Conservation (phyloP, 2,888 invertebrate genomes). For the Chrysolina haemoptera region DNA sequence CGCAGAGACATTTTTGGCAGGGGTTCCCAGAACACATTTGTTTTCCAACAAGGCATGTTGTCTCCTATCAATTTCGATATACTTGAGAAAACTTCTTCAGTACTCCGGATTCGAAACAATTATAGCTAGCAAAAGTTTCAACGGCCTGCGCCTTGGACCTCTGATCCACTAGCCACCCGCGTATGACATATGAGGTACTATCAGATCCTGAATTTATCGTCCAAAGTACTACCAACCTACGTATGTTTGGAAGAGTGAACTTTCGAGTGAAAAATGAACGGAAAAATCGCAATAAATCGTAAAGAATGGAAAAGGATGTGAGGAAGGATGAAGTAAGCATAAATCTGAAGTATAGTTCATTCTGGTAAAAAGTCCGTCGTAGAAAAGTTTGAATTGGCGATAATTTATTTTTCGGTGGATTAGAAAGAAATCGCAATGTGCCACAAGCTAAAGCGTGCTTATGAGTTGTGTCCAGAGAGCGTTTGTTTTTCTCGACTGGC, state of each 20-base stretch:
- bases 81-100: no score
- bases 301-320: constrained; percentile 29
- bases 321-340: constrained; percentile 38
- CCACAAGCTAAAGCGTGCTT: constrained; percentile 64
- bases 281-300: constrained; percentile 21
- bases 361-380: constrained; percentile 59
- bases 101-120: no score
- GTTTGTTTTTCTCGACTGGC: constrained; percentile 65
- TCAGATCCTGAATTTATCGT: no score
- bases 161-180: no score
- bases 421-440: constrained; percentile 62
- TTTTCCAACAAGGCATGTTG: no score
- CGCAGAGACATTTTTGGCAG: no score
- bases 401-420: constrained; percentile 64
- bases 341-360: constrained; percentile 46
- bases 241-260: background rate
- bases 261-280: background rate
- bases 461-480: constrained; percentile 65
- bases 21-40: no score
- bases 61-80: no score
- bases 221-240: background rate
- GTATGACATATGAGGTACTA: no score
- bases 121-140: no score
- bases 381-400: constrained; percentile 66
- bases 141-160: no score